Percentiles rank a stretch among this genome's conserved stretches.
Conservation (phyloP, 2,113 vertebrate genomes). For the Actinemys pallida region DNA sequence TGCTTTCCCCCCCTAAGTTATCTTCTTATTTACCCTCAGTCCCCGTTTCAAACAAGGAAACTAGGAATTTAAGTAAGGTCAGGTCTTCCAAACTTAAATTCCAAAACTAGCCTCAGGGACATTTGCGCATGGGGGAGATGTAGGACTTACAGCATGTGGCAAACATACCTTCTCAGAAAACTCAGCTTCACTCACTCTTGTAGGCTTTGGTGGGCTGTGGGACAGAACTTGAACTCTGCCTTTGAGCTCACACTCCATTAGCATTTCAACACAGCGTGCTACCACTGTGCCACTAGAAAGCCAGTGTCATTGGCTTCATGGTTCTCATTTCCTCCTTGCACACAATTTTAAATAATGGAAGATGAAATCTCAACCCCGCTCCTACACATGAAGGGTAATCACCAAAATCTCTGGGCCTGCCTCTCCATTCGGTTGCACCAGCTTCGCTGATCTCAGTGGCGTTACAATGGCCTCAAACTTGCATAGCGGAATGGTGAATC, state of each 20-base stretch:
- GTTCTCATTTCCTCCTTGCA: not conserved
- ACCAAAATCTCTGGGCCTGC: not conserved
- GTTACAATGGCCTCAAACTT: conserved; percentile 50
- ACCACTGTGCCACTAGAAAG: not conserved
- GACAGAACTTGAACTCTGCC: not conserved
- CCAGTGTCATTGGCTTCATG: rapidly evolving
- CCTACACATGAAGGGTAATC: not conserved
- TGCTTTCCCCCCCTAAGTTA: not conserved
- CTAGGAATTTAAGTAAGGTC: not conserved
- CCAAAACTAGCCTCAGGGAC: rapidly evolving
- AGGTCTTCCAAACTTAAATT: not conserved
- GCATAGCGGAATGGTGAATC: conserved; percentile 49
- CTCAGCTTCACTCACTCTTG: not conserved
- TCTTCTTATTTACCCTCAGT: not conserved
- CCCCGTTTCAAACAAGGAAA: not conserved
- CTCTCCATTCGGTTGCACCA: not conserved
- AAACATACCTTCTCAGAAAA: not conserved
- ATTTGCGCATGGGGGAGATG: not conserved
- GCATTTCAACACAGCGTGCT: not conserved
- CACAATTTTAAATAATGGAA: not conserved
- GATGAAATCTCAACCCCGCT: not conserved
- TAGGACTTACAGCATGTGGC: not conserved
- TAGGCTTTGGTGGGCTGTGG: not conserved
- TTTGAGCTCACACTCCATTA: not conserved
- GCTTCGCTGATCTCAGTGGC: not conserved